phyloP scores from a whole-genome alignment of 2,113 vertebrate genomes.

The Pithys albifrons region DNA sequence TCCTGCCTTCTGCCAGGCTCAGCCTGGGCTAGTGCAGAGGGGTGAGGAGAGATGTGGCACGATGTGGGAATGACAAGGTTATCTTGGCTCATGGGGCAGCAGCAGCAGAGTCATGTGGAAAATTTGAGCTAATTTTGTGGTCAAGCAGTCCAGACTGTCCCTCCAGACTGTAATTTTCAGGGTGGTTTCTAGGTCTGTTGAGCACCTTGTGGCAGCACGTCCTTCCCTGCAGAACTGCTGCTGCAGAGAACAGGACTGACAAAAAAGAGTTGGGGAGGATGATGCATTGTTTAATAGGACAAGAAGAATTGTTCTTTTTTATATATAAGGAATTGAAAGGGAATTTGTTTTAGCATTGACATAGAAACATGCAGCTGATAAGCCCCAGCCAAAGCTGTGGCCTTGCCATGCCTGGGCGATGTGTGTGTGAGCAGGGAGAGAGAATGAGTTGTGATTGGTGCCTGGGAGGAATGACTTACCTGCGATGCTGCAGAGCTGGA shows the following conservation, averaged over 20 bases:
- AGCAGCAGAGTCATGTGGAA: fast-evolving
- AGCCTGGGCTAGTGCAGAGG: background rate
- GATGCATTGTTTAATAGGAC: background rate
- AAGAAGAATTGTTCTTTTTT: background rate
- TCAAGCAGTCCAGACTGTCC: background rate
- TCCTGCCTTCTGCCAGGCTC: background rate
- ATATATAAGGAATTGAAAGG: background rate
- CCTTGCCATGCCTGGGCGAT: background rate
- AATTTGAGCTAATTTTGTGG: background rate
- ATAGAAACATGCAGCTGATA: background rate
- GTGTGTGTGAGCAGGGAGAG: background rate
- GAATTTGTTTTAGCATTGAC: background rate
- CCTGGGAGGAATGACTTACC: background rate
- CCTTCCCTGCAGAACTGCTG: background rate
- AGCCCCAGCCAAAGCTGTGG: background rate
- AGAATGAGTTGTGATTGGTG: background rate
- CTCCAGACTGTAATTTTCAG: background rate
- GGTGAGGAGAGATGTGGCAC: background rate
- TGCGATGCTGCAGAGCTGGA: background rate
- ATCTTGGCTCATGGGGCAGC: fast-evolving
- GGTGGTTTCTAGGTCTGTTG: background rate
- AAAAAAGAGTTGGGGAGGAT: background rate
- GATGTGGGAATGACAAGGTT: background rate
- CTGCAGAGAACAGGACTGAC: background rate
- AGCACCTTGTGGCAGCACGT: background rate